Evolutionary conservation across 2,888 invertebrate species (phyloP), one percentile per base, ranked within the genome.

Genomic region (Saturnia pavonia): DNA sequence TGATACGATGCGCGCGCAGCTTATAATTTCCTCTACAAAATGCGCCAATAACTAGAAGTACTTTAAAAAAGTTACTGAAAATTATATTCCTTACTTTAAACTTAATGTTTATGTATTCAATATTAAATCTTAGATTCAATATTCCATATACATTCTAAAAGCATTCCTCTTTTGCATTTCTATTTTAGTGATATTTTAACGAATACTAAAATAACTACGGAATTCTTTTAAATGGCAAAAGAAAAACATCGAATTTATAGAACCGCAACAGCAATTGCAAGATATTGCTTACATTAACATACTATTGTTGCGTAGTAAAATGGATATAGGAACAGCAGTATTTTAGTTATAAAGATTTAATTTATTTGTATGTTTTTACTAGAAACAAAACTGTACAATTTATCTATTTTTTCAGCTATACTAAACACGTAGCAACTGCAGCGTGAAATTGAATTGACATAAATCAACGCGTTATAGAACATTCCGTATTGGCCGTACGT

Each of bases 371-470:
- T 63, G 7, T 63, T 27, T 63, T 63, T 7, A 27, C 6, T 63
- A 19, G n/a, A 65, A 34, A 1, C 7, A 4, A 65, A 40, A 60
- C n/a, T n/a, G n/a, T 12, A 25, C 57, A 60, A 40, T 6, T 27
- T 63, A n/a, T 54, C 54, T 54, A 8, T 12, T 54, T n/a, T 57
- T 48, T 25, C 34, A 34, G 34, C 34, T 34, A 71, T 70, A 22
- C 71, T 66, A 71, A 74, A 71, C 67, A 63, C 68, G 69, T 66
- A 60, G 68, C 68, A 27, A 54, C 57, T 70, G 70, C 71, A 70
- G 74, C 68, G 54, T 73, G 70, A 77, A 77, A 76, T 77, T 73
- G 74, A 73, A 75, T 76, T 74, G 72, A 73, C 65, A 75, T 75
- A 74, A 74, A 74, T 78, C 72, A 74, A 74, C 69, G 63, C 70